Evolutionary conservation across 2,888 invertebrate species (phyloP).

Genomic region (Drosophila mettleri): DNA sequence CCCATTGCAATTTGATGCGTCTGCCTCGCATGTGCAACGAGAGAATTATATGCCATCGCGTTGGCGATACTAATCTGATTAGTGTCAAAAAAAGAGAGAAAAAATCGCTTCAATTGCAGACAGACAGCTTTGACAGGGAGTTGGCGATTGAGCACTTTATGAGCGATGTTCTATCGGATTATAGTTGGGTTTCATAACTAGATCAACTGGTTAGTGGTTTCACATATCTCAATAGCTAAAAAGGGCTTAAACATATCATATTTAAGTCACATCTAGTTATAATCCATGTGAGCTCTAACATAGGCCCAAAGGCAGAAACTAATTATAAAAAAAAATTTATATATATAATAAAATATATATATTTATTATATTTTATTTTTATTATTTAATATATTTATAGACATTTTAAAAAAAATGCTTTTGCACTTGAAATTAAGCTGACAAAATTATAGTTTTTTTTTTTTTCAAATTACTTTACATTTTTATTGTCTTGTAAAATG

Average conservation of each 20-base stretch:
- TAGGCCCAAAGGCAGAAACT: background rate
- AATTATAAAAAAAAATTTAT: background rate
- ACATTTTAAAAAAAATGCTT: too few relatives aligned
- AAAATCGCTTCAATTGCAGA: slow-evolving; percentile 53
- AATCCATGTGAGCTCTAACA: background rate
- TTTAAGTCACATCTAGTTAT: background rate
- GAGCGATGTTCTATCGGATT: slow-evolving; percentile 39
- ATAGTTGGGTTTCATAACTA: slow-evolving; percentile 19
- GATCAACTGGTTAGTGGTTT: slow-evolving; percentile 10
- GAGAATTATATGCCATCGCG: slow-evolving; percentile 64
- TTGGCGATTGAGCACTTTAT: slow-evolving; percentile 43
- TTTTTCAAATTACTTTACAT: too few relatives aligned
- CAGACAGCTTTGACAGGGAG: slow-evolving; percentile 58
- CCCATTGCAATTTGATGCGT: slow-evolving; percentile 73
- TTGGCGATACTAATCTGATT: slow-evolving; percentile 85
- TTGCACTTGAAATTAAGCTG: too few relatives aligned
- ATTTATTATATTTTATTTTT: background rate
- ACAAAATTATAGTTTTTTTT: too few relatives aligned
- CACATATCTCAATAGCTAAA: background rate
- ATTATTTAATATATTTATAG: too few relatives aligned
- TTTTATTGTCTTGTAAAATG: slow-evolving; percentile 1
- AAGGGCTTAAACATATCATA: background rate
- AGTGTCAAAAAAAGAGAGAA: slow-evolving; percentile 79
- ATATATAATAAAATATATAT: too few relatives aligned
- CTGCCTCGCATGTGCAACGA: slow-evolving; percentile 60